Evolutionary conservation across 2,888 invertebrate genomes (phyloP).

Genomic region (Nemurella pictetii): DNA sequence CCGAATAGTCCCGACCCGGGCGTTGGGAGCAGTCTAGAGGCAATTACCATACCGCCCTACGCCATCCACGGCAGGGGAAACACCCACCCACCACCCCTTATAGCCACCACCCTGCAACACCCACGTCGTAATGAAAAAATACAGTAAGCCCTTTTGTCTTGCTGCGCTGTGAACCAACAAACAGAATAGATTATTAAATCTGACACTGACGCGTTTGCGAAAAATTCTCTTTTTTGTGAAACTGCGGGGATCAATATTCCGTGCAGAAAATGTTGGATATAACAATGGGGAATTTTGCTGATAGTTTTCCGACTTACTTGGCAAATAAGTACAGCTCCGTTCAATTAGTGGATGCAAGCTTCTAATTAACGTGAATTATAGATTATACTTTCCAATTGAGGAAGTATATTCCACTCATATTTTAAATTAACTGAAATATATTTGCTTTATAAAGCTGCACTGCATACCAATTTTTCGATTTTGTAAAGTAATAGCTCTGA

Average conservation of each 20-base stretch:
- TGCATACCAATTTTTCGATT: neutral
- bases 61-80: neutral
- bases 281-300: neutral
- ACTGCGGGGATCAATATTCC: neutral
- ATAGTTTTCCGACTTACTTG: neutral
- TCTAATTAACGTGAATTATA: neutral
- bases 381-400: neutral
- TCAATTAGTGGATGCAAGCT: neutral
- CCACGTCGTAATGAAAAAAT: constrained; percentile 24
- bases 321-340: neutral
- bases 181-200: constrained; percentile 9
- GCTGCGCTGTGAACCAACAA: neutral
- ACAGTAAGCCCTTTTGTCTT: constrained; percentile 25
- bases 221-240: neutral
- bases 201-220: constrained; percentile 4
- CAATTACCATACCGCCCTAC: constrained; percentile 22
- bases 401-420: neutral
- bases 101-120: constrained; percentile 1
- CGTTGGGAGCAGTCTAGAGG: neutral
- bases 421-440: neutral
- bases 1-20: constrained; percentile 12
- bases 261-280: neutral
- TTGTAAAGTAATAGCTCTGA: neutral
- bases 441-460: neutral
- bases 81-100: neutral